phyloP scores from a whole-genome alignment of 2,113 vertebrate species.

The Neomonachus schauinslandi region DNA sequence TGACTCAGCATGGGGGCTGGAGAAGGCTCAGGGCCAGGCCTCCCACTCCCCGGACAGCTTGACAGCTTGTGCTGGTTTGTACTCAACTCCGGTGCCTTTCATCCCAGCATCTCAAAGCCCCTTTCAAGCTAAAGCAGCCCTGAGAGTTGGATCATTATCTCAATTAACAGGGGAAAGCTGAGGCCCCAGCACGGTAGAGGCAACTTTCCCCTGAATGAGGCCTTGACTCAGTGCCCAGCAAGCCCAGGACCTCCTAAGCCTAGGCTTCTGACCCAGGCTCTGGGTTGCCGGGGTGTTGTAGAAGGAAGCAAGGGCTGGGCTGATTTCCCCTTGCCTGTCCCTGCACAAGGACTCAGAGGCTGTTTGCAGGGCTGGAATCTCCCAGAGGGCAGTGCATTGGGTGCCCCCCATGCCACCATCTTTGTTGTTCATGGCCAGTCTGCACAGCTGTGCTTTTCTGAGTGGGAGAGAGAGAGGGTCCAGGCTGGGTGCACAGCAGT shows the following conservation, averaged over 20 bases:
- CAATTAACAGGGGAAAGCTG: constrained; percentile 74
- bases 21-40: neutral
- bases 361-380: neutral
- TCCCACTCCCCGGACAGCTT: neutral
- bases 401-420: neutral
- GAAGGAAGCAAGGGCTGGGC: neutral
- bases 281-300: no score
- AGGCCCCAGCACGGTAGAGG: neutral
- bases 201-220: constrained; percentile 45
- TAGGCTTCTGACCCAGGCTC: neutral
- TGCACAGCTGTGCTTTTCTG: neutral
- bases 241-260: neutral
- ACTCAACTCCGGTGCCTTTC: constrained; percentile 48
- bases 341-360: neutral
- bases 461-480: neutral
- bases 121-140: constrained; percentile 65
- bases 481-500: neutral
- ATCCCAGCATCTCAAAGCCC: constrained; percentile 72
- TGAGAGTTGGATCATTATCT: constrained; percentile 68
- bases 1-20: constrained; percentile 54
- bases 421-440: no score
- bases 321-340: neutral
- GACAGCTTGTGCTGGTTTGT: constrained; percentile 32
- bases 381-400: neutral
- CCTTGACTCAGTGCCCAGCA: neutral